phyloP scores from a whole-genome alignment of 2,113 vertebrate genomes.

The human (Homo sapiens) region DNA sequence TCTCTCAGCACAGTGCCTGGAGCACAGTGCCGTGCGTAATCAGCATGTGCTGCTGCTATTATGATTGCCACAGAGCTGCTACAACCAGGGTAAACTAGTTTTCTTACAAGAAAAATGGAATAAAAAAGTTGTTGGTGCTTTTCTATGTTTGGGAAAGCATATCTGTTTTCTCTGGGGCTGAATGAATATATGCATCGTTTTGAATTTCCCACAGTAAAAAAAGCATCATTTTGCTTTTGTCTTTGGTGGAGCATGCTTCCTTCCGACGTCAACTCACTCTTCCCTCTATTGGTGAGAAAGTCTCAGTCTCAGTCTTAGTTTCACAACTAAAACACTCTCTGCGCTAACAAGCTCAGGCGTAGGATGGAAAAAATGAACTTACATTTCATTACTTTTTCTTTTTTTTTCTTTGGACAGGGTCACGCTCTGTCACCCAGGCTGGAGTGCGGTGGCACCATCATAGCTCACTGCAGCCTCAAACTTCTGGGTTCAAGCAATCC shows the following conservation, averaged over 20 bases:
- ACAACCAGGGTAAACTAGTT: not conserved
- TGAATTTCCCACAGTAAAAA: constrained; percentile 38
- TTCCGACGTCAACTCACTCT: not conserved
- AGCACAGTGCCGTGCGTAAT: not conserved
- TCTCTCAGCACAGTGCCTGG: not conserved
- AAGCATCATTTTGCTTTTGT: constrained; percentile 17
- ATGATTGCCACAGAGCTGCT: not conserved
- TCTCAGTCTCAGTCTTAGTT: constrained; percentile 60
- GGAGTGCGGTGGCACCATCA: too few species aligned
- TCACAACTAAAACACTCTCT: constrained; percentile 21
- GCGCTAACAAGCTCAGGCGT: rapidly evolving
- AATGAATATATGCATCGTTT: not conserved
- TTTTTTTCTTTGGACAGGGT: not conserved
- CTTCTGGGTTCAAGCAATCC: too few species aligned
- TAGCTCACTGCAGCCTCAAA: too few species aligned
- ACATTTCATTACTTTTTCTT: not conserved
- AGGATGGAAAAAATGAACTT: not conserved
- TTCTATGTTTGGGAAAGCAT: not conserved
- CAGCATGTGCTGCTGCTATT: not conserved
- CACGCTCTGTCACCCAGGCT: too few species aligned
- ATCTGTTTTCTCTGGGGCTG: not conserved
- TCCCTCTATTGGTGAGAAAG: constrained; percentile 55
- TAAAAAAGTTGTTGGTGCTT: not conserved
- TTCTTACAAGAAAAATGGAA: constrained; percentile 36
- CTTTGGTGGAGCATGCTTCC: constrained; percentile 56